Evolutionary conservation across 2,797 vertebrate genomes (phyloP).

Genomic region (Sorex maritimensis): DNA sequence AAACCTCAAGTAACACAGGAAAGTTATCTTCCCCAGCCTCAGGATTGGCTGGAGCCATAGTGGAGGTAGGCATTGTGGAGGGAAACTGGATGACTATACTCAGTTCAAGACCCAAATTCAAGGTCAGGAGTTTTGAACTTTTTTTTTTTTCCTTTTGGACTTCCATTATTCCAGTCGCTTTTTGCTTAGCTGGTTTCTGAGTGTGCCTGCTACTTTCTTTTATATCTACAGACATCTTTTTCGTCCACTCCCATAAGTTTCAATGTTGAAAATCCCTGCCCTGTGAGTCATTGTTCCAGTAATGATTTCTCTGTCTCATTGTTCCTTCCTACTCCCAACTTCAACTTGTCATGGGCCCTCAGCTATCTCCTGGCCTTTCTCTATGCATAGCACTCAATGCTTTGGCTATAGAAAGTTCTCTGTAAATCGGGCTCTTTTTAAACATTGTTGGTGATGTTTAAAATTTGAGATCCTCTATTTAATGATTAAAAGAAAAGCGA

Average conservation of each 20-base stretch:
- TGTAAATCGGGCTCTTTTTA: neutral
- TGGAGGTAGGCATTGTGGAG: neutral
- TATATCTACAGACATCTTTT: constrained; percentile 27
- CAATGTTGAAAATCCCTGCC: constrained; percentile 61
- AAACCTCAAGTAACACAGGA: neutral
- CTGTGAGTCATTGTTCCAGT: constrained; percentile 66
- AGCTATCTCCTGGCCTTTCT: neutral
- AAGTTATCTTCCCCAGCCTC: neutral
- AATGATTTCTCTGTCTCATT: constrained; percentile 32
- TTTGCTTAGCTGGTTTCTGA: constrained; percentile 45
- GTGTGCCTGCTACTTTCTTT: neutral
- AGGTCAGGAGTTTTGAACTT: constrained; percentile 20
- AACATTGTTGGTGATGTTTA: no score
- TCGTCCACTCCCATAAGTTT: constrained; percentile 44
- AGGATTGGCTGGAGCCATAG: neutral
- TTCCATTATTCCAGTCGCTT: neutral
- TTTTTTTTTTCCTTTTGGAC: constrained; percentile 24
- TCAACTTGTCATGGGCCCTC: constrained; percentile 18
- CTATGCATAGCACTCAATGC: neutral
- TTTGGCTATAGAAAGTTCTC: neutral
- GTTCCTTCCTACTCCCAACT: constrained; percentile 26
- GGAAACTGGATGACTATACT: neutral
- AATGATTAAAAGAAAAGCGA: neutral
- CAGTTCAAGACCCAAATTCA: constrained; percentile 27
- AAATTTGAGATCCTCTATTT: neutral